A percentile compares a stretch with the other conserved stretches of the same genome.
Evolutionary conservation across 1,140 invertebrate genomes (phyloP).

Genomic region (Eulimnadia texana): DNA sequence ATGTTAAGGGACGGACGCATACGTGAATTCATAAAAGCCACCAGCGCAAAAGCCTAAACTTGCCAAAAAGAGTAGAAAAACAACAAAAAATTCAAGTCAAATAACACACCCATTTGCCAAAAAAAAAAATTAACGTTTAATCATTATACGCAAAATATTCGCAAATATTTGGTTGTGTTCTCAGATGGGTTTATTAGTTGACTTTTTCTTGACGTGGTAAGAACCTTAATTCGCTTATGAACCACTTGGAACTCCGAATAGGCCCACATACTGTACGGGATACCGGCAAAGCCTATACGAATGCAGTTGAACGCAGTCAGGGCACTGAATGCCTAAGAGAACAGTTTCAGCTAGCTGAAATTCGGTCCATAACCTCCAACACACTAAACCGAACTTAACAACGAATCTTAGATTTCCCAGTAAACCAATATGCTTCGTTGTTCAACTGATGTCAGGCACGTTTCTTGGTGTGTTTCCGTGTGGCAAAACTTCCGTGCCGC

Average conservation of each 20-base stretch:
- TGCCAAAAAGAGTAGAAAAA: slow-evolving; percentile 1
- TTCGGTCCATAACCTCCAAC: no score
- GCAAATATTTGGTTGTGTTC: no score
- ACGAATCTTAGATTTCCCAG: no score
- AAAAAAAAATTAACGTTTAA: no score
- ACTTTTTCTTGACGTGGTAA: no score
- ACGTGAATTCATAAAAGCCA: slow-evolving; percentile 29
- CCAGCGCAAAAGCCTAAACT: slow-evolving; percentile 28
- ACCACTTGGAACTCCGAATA: neutral
- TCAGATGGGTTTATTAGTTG: no score
- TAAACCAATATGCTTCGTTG: no score
- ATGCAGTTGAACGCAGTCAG: neutral
- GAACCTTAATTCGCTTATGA: slow-evolving; percentile 7
- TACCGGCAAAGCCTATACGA: neutral
- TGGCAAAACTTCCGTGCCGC: no score
- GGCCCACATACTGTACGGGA: neutral
- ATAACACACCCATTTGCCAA: neutral
- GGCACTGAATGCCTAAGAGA: neutral
- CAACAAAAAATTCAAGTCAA: slow-evolving; percentile 6
- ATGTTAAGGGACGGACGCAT: slow-evolving; percentile 4
- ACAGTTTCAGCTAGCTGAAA: no score
- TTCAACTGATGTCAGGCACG: no score
- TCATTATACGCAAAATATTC: no score
- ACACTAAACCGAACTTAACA: no score
- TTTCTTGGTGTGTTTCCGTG: neutral